These are phyloP conservation scores for Emydoidea blandingii DNA, from an alignment of 2,797 vertebrate genomes.

Conservation along the genomic window DNA sequence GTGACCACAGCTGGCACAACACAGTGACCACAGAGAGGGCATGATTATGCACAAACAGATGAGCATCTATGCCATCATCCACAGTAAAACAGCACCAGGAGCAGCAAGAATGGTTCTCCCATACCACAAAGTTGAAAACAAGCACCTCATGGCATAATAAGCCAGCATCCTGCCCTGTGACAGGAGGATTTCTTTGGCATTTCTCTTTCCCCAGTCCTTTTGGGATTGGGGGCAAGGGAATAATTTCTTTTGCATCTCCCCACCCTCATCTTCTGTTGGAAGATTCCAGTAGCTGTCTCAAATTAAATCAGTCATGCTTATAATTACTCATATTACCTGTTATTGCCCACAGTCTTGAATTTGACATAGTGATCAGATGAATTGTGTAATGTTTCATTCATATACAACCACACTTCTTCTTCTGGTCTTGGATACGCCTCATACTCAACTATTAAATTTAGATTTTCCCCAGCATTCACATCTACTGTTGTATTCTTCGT, in stretches of 20 bases:
- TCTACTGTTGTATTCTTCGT: conserved; percentile 86
- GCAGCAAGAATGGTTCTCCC: not conserved
- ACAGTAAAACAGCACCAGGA: not conserved
- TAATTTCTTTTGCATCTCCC: not conserved
- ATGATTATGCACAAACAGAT: not conserved
- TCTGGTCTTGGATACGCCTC: conserved; percentile 91
- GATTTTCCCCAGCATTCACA: conserved; percentile 91
- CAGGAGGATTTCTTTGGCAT: not conserved
- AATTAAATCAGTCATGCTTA: not conserved
- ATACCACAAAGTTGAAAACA: not conserved
- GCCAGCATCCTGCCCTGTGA: no score
- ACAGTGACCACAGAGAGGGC: not conserved
- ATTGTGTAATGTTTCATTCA: conserved; percentile 86
- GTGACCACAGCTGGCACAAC: not conserved
- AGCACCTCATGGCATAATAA: not conserved
- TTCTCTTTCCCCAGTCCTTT: not conserved
- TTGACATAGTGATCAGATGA: conserved; percentile 92
- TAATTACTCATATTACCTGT: conserved; percentile 85
- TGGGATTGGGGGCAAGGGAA: no score
- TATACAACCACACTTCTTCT: conserved; percentile 89
- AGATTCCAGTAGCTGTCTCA: not conserved
- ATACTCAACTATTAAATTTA: conserved; percentile 88
- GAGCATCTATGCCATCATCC: not conserved
- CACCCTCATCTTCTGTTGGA: not conserved
- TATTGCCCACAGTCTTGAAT: conserved; percentile 82